Percentiles rank a stretch among this genome's conserved stretches.
phyloP scores from a whole-genome alignment of 2,797 vertebrate species.

The Serranus cabrilla region DNA sequence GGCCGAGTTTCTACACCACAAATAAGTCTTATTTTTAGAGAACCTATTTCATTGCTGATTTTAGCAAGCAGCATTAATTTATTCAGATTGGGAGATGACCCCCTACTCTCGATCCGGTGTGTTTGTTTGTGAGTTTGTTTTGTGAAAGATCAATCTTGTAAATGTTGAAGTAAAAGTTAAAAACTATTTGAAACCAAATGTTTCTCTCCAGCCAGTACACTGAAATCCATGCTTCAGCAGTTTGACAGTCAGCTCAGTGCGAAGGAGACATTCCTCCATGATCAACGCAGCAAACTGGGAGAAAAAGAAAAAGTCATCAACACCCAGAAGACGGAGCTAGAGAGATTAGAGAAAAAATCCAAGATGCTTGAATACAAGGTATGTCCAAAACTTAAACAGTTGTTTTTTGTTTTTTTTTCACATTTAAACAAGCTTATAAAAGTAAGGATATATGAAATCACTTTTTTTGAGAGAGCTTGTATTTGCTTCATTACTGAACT shows the following conservation, averaged over 20 bases:
- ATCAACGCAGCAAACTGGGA: conserved; percentile 85
- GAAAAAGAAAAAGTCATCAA: conserved; percentile 91
- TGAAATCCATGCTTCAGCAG: conserved; percentile 90
- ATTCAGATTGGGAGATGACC: neutral
- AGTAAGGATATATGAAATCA: neutral
- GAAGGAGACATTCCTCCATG: conserved; percentile 89
- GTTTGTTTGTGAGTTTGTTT: too few species aligned
- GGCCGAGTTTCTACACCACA: neutral
- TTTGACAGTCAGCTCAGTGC: conserved; percentile 85
- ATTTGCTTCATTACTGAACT: neutral
- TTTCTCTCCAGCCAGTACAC: conserved; percentile 72
- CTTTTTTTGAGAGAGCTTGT: neutral
- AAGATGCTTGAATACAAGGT: conserved; percentile 98
- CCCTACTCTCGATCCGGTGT: neutral
- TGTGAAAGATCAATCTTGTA: neutral
- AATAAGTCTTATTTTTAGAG: neutral
- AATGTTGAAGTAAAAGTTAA: neutral
- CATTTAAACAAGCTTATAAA: neutral
- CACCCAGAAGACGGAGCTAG: conserved; percentile 89
- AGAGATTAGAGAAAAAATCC: conserved; percentile 93
- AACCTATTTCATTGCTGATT: neutral
- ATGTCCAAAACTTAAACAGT: neutral
- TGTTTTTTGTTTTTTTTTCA: neutral
- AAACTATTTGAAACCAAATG: neutral
- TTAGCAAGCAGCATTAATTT: conserved; percentile 1